Conservation (phyloP, 2,888 invertebrate genomes). For the Nomada hirtipes region DNA sequence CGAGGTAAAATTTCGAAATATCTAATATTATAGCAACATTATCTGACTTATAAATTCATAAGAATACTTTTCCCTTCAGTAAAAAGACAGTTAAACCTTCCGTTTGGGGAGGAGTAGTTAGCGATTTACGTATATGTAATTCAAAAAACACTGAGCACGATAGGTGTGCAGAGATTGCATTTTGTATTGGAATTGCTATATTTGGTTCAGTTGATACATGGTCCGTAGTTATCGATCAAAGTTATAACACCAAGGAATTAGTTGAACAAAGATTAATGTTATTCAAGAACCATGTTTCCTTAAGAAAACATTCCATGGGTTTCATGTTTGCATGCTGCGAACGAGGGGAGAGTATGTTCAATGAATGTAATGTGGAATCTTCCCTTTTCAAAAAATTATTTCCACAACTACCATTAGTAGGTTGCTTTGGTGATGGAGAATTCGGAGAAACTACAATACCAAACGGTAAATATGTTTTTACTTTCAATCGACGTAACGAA, state of each 20-base stretch:
- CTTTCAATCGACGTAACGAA: neutral
- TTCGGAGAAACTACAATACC: constrained; percentile 74
- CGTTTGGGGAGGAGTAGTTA: constrained; percentile 76
- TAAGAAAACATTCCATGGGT: constrained; percentile 77
- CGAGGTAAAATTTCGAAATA: constrained; percentile 52
- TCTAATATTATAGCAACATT: neutral
- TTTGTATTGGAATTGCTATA: constrained; percentile 72
- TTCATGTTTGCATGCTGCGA: constrained; percentile 80
- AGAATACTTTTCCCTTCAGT: constrained; percentile 18
- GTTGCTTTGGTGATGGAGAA: constrained; percentile 80
- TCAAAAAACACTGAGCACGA: neutral
- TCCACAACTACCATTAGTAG: constrained; percentile 78
- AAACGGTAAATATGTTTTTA: constrained; percentile 65
- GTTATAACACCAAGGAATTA: constrained; percentile 62
- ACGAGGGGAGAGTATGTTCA: constrained; percentile 70
- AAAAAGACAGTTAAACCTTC: constrained; percentile 42
- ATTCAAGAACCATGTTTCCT: constrained; percentile 69
- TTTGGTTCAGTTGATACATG: constrained; percentile 77
- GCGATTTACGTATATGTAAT: constrained; percentile 69
- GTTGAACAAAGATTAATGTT: constrained; percentile 70
- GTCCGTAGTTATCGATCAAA: constrained; percentile 74
- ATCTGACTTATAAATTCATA: neutral
- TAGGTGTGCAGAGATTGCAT: constrained; percentile 20
- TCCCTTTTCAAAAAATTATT: constrained; percentile 78
- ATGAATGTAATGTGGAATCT: constrained; percentile 74